Evolutionary conservation across 1,140 invertebrate species (phyloP), one percentile per base, ranked within the genome.

Genomic region (Drosophila pallidifrons): DNA sequence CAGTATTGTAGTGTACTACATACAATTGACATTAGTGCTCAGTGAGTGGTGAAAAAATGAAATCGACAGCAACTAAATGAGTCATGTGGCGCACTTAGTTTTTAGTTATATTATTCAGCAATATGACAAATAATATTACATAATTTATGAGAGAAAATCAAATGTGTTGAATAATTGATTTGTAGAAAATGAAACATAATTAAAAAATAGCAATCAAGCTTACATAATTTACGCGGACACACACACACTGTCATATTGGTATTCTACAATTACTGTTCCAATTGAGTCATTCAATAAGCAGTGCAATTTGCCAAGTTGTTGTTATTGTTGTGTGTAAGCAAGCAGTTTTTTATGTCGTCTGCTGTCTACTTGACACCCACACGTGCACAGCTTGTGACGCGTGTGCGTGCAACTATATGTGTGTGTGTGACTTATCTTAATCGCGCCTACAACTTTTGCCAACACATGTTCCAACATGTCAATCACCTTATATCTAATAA

Each of bases 391-490:
- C 30, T 8, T 35, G 15, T 51, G 16, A 28, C 20, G 46, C 46
- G 16, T 51, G 16, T 25, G 8, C 28, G 6, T 51, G 25, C 20
- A 16, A 10, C n/a, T 15, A 20, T 49, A 20, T 11, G 8, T 10
- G 16, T 49, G 47, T 49, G 49, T 20, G 30, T 38, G 30, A 55
- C 30, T 57, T 43, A 57, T 57, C 15, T 25, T 57, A 41, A 41
- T 57, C 54, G 54, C 32, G 16, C 54, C 54, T 57, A 41, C 54
- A 57, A 57, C 54, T 57, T 60, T 45, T 45, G 38, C 41, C 20
- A 60, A 60, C 58, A 60, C 43, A 46, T 46, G 35, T 57, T 25
- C n/a, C 58, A 46, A 60, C 43, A 46, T 60, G 58, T 60, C 58
- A 60, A 46, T 60, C 58, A 60, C 58, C 58, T 30, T 8, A 32